Evolutionary conservation across 2,888 invertebrate species (phyloP), one percentile per base, ranked within the genome.

Genomic region (Drosophila sordidula): DNA sequence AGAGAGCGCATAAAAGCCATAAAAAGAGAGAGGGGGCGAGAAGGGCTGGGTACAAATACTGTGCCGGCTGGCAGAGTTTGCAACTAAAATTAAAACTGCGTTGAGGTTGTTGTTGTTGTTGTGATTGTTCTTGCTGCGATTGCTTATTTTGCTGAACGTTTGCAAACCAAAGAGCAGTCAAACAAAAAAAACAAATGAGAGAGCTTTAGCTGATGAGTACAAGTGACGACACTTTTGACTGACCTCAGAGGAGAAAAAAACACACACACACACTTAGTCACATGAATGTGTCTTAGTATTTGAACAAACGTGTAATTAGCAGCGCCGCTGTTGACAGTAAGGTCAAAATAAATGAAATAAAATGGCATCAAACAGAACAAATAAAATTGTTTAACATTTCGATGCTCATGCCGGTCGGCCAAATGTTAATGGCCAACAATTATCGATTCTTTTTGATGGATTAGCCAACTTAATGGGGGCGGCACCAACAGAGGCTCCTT

Each of bases 81-180:
- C 51, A 62, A 68, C 70, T 84, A 80, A 74, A 72, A 69, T 82
- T 57, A 81, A 68, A 67, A 51, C 57, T 36, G 32, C 11, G 34
- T 47, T 57, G 52, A 41, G 26, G 16, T 49, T 34, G 42, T 42
- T 52, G 52, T 59, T 46, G 11, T 42, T 52, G 16, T 59, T 50
- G 9, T 47, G 36, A n/a, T 55, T 62, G 18, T 52, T 34, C 9
- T 11, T 59, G 52, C 22, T 34, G 49, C 29, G 42, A 22, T 41
- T 66, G 56, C 26, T 55, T 50, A 50, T 34, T 46, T 44, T 41
- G 51, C 44, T 64, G 42, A 42, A 46, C 49, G 46, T 70, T 70
- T 61, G 44, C 69, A 68, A 66, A 83, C 75, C 73, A 69, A 79
- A 83, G 83, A 83, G 77, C 57, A 69, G 66, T 65, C 86, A 89